Percentiles rank a stretch among this genome's conserved stretches.
Evolutionary conservation across 2,888 invertebrate genomes (phyloP).

Genomic region (Spilosoma lubricipeda): DNA sequence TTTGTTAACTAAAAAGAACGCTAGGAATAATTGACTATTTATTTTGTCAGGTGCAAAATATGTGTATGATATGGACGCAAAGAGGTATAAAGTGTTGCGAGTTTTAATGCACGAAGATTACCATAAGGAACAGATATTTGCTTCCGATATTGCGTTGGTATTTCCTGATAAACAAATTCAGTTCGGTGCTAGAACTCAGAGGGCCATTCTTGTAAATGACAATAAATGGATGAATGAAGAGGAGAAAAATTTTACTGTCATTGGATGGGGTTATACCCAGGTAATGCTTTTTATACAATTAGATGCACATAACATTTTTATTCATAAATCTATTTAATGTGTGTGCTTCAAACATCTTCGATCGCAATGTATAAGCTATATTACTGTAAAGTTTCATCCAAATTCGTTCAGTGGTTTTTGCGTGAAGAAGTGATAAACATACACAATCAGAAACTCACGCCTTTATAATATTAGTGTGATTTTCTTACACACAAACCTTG

Average conservation of each 20-base stretch:
- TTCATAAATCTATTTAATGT: too few relatives aligned
- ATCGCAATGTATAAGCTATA: too few relatives aligned
- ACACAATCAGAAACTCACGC: too few relatives aligned
- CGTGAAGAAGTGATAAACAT: too few relatives aligned
- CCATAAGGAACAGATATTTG: conserved; percentile 58
- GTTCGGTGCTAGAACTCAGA: conserved; percentile 56
- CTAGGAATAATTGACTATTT: not conserved
- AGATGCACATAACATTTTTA: not conserved
- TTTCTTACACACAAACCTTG: too few relatives aligned
- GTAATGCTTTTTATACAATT: conserved; percentile 44
- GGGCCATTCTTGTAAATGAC: conserved; percentile 59
- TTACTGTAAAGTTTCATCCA: too few relatives aligned
- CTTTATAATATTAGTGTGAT: too few relatives aligned
- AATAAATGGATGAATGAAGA: conserved; percentile 63
- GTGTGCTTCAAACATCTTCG: too few relatives aligned
- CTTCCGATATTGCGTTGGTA: conserved; percentile 70
- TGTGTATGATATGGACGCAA: conserved; percentile 58
- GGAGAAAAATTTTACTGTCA: conserved; percentile 58
- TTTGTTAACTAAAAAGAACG: not conserved
- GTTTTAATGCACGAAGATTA: conserved; percentile 65
- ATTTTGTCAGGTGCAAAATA: conserved; percentile 62
- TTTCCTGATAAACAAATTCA: conserved; percentile 58
- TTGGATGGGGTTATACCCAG: conserved; percentile 74
- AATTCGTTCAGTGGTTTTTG: too few relatives aligned
- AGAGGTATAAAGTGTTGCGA: conserved; percentile 48